A percentile compares a stretch with the other conserved stretches of the same genome.
Evolutionary conservation across 2,888 invertebrate species (phyloP).

Genomic region (Gymnoscelis rufifasciata): DNA sequence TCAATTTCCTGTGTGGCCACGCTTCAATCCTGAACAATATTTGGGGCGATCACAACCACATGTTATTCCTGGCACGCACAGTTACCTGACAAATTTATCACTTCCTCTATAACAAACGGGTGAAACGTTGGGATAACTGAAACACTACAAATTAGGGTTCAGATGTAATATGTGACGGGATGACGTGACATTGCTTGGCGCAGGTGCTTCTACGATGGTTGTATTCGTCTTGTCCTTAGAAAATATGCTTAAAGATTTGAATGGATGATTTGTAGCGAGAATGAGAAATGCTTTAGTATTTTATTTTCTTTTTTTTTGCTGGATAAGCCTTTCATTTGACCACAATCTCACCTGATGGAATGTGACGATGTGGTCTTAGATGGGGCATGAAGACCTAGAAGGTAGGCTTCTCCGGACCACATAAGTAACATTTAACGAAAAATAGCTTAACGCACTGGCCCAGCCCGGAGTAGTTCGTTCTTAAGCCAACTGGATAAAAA

Average conservation of each 20-base stretch:
- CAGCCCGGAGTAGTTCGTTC: too few species aligned
- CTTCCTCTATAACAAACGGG: slow-evolving; percentile 24
- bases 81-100: slow-evolving; percentile 74
- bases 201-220: slow-evolving; percentile 12
- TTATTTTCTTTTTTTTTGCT: too few species aligned
- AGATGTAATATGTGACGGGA: slow-evolving; percentile 16
- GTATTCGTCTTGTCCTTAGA: slow-evolving; percentile 3
- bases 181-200: slow-evolving; percentile 19
- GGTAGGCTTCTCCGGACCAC: too few species aligned
- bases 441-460: too few species aligned
- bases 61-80: slow-evolving; percentile 67
- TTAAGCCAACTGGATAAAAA: too few species aligned
- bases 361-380: too few species aligned
- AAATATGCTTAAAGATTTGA: background rate
- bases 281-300: too few species aligned
- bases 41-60: slow-evolving; percentile 45
- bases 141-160: slow-evolving; percentile 25
- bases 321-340: too few species aligned
- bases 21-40: slow-evolving; percentile 21
- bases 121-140: slow-evolving; percentile 19
- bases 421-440: too few species aligned
- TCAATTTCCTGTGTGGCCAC: slow-evolving; percentile 17
- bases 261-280: background rate
- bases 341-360: too few species aligned
- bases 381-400: too few species aligned